Conservation (phyloP, 2,888 invertebrate genomes). For the Ceramica pisi region DNA sequence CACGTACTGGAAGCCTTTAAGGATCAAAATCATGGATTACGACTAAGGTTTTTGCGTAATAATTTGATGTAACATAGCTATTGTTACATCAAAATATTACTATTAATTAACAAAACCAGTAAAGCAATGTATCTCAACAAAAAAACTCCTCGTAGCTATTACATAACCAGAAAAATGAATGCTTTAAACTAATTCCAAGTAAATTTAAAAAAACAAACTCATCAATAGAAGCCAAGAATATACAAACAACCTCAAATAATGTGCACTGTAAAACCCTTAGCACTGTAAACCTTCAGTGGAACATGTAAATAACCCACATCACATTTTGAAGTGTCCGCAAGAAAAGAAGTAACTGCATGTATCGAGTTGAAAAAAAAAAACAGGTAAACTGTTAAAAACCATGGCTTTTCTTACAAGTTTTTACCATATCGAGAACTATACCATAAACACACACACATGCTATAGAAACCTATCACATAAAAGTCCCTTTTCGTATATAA, state of each 20-base stretch:
- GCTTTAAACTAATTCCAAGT: background rate
- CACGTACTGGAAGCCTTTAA: background rate
- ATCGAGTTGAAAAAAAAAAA: background rate
- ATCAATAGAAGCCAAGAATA: background rate
- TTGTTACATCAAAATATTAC: too few relatives aligned
- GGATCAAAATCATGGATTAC: background rate
- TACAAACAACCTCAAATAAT: background rate
- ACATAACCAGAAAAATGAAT: too few relatives aligned
- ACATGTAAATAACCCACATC: background rate
- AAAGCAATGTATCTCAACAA: too few relatives aligned
- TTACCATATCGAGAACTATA: slow-evolving; percentile 4
- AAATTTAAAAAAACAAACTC: background rate
- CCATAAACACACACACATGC: slow-evolving; percentile 28
- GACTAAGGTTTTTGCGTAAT: background rate
- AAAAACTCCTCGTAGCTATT: too few relatives aligned
- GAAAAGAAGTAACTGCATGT: background rate
- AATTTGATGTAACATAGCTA: background rate
- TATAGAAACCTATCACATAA: slow-evolving; percentile 51
- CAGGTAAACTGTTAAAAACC: background rate
- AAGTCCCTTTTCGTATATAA: slow-evolving; percentile 76
- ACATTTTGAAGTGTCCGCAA: background rate
- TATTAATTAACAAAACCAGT: too few relatives aligned
- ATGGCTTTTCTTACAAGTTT: slow-evolving; percentile 2
- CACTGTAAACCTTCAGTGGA: background rate
- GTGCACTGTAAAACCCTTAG: background rate